Percentiles rank a stretch among this genome's conserved stretches.
Conservation (phyloP, 2,113 vertebrate species). For the Petaurus breviceps region DNA sequence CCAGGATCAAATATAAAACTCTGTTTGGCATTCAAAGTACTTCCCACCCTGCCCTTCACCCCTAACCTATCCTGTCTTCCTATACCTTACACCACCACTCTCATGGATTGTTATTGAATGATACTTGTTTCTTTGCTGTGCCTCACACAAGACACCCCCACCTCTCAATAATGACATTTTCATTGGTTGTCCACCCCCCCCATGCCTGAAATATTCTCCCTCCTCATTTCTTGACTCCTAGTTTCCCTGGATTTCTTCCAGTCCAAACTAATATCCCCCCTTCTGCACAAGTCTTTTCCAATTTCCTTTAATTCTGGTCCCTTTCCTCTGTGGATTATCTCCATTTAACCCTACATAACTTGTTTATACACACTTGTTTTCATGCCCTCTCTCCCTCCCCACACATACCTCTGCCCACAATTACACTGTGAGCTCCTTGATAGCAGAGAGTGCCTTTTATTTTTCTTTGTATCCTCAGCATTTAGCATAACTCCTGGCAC, state of each 20-base stretch:
- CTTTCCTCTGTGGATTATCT: background rate
- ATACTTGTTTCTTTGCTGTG: background rate
- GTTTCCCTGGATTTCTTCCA: background rate
- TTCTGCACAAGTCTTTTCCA: background rate
- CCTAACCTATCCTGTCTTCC: background rate
- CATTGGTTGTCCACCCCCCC: background rate
- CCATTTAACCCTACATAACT: background rate
- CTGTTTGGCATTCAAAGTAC: background rate
- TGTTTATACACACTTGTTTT: background rate
- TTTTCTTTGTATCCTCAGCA: background rate
- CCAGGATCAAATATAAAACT: background rate
- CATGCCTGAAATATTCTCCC: no score
- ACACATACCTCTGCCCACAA: background rate
- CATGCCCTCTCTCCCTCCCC: no score
- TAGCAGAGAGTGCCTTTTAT: background rate
- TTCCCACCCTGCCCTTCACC: background rate
- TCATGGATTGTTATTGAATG: background rate
- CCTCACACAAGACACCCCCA: background rate
- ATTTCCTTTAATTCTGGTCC: background rate
- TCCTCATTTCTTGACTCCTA: background rate
- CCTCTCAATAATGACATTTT: background rate
- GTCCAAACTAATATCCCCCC: background rate
- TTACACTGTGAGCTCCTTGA: background rate
- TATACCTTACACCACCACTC: background rate
- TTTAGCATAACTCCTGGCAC: background rate